phyloP scores from a whole-genome alignment of 1,140 invertebrate genomes.

The Sarcophaga bullata region DNA sequence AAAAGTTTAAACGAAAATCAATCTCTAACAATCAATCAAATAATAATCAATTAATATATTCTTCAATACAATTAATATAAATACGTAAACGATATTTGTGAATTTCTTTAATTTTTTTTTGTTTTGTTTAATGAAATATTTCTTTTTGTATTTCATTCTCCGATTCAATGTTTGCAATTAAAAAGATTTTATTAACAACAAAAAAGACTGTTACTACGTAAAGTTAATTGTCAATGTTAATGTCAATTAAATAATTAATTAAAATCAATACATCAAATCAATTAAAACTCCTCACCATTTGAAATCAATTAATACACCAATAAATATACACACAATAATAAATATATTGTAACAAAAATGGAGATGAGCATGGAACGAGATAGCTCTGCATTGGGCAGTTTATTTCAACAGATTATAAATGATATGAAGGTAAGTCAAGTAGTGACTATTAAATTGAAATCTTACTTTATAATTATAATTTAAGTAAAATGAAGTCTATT shows the following conservation, averaged over 20 bases:
- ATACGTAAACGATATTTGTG: no score
- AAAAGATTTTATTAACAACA: background rate
- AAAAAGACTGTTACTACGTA: background rate
- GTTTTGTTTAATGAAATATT: no score
- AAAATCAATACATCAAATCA: conserved; percentile 13
- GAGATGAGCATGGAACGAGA: conserved; percentile 80
- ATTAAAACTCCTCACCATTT: no score
- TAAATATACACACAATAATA: conserved; percentile 6
- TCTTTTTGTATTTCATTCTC: background rate
- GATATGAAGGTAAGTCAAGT: conserved; percentile 81
- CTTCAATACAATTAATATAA: no score
- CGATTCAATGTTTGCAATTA: background rate
- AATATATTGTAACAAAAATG: conserved; percentile 68
- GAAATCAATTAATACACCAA: conserved; percentile 32
- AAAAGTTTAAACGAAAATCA: background rate
- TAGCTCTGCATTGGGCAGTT: conserved; percentile 80
- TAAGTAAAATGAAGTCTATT: no score
- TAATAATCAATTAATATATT: background rate
- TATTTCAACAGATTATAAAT: conserved; percentile 86
- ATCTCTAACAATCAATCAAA: background rate
- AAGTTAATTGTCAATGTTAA: conserved; percentile 28
- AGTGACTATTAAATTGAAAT: no score
- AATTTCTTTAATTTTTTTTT: no score
- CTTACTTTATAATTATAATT: no score
- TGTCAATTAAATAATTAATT: conserved; percentile 25